Evolutionary conservation across 2,888 invertebrate species (phyloP), one percentile per base, ranked within the genome.

Genomic region (Andrena minutula): DNA sequence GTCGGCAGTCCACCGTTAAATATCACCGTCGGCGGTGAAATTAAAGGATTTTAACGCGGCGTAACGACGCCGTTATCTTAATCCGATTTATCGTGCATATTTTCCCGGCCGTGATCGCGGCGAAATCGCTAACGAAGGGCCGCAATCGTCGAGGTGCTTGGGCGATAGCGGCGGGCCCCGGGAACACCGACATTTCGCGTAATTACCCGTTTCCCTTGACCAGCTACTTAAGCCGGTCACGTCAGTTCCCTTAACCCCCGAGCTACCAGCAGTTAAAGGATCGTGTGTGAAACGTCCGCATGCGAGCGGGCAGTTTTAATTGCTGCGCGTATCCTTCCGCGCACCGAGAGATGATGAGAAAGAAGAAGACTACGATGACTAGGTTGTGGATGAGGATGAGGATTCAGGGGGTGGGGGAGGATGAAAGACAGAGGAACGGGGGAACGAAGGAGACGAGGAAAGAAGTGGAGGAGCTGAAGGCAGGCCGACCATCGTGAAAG

Each of bases 141-240:
- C 41, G 60, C 47, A 23, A 75, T 74, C 75, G 74, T 85, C 71
- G 61, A 74, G 66, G 68, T 53, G 74, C 60, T 70, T 78, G 51
- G 32, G 41, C 68, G 68, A 20, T 16, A 49, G 73, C 60, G 61
- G 66, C 41, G 41, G 41, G 41, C 12, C 79, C 76, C 73, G 85
- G 60, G 79, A 85, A 83, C 86, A 60, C 89, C 76, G 89, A 88
- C 89, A 70, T 88, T 85, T 88, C 89, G 74, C 78, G 80, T 88
- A 88, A 88, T 88, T 88, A 88, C 84, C 85, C 85, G 88, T 88
- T 88, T 88, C 86, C 89, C 85, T 88, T 88, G 89, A 88, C 87
- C 88, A 68, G 88, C 88, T 88, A 88, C 88, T 88, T 88, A 88
- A 82, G 85, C 83, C 65, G 81, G 66, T 58, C 83, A 82, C 87